Percentiles rank a stretch among this genome's conserved stretches.
These are phyloP conservation scores for Microdon myrmicae DNA, from an alignment of 2,888 invertebrate genomes.

Conservation along the genomic window DNA sequence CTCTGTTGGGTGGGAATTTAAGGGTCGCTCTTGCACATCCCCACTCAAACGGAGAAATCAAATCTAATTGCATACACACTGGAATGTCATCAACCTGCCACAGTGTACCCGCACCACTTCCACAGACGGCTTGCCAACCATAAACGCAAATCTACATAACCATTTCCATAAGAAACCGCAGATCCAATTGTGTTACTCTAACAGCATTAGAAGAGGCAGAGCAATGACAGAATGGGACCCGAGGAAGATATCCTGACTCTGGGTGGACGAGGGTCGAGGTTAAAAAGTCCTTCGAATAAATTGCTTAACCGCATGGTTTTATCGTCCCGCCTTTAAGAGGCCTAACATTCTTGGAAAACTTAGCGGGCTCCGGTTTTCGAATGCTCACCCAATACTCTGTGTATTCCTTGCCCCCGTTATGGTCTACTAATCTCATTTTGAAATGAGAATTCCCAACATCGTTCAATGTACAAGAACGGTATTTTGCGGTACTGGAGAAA, in stretches of 20 bases:
- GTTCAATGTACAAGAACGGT: slow-evolving; percentile 19
- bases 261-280: background rate
- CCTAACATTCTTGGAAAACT: slow-evolving; percentile 22
- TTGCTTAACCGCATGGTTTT: slow-evolving; percentile 41
- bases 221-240: background rate
- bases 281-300: slow-evolving; percentile 32
- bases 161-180: slow-evolving; percentile 49
- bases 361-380: too few species aligned
- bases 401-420: slow-evolving; percentile 15
- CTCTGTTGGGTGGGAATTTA: slow-evolving; percentile 40
- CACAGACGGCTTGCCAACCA: slow-evolving; percentile 15
- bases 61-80: slow-evolving; percentile 49
- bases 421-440: slow-evolving; percentile 37
- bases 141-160: slow-evolving; percentile 48
- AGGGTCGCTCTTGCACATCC: slow-evolving; percentile 27
- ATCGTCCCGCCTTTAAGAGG: slow-evolving; percentile 29
- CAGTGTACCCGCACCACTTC: slow-evolving; percentile 8
- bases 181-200: slow-evolving; percentile 47
- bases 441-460: slow-evolving; percentile 28
- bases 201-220: slow-evolving; percentile 28
- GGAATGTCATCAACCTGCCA: slow-evolving; percentile 47
- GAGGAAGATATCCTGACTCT: background rate
- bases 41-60: slow-evolving; percentile 45
- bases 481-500: slow-evolving; percentile 35
- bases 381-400: too few species aligned